A percentile compares a stretch with the other conserved stretches of the same genome.
These are phyloP conservation scores for Argynnis bischoffii DNA, from an alignment of 2,888 invertebrate species.

Conservation along the genomic window DNA sequence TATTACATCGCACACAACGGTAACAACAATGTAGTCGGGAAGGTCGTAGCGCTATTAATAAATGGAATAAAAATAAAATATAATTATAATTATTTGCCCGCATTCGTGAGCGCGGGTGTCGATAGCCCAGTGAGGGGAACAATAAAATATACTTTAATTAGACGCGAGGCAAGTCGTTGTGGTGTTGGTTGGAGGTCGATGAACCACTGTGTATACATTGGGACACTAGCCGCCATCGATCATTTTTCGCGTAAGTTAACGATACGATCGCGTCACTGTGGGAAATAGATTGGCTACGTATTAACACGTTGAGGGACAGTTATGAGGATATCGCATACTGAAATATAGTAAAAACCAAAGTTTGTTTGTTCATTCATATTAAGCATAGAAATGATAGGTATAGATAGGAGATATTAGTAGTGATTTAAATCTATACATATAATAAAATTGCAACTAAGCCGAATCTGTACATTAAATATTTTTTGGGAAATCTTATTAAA, in stretches of 20 bases:
- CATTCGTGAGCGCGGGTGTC: constrained; percentile 67
- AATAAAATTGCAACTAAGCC: too few species aligned
- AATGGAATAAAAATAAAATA: constrained; percentile 73
- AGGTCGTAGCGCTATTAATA: constrained; percentile 61
- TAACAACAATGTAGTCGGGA: constrained; percentile 54
- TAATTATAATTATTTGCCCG: constrained; percentile 80
- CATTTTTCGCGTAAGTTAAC: constrained; percentile 49
- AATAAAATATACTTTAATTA: constrained; percentile 82
- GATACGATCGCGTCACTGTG: constrained; percentile 43
- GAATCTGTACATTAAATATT: too few species aligned
- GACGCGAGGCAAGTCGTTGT: constrained; percentile 50
- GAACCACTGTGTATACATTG: constrained; percentile 50
- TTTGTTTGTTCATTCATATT: too few species aligned
- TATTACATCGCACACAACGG: constrained; percentile 25
- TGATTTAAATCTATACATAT: too few species aligned
- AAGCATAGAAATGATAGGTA: too few species aligned
- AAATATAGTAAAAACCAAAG: too few species aligned
- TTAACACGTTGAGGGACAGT: constrained; percentile 5
- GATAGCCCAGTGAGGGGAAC: constrained; percentile 65
- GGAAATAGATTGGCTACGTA: constrained; percentile 34
- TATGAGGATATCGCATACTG: not conserved
- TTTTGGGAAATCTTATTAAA: too few species aligned
- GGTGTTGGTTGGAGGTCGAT: constrained; percentile 47
- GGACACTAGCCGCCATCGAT: constrained; percentile 50
- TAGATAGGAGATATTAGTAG: too few species aligned